These are phyloP conservation scores for Caradrina clavipalpis DNA, from an alignment of 2,888 invertebrate species.

Conservation along the genomic window DNA sequence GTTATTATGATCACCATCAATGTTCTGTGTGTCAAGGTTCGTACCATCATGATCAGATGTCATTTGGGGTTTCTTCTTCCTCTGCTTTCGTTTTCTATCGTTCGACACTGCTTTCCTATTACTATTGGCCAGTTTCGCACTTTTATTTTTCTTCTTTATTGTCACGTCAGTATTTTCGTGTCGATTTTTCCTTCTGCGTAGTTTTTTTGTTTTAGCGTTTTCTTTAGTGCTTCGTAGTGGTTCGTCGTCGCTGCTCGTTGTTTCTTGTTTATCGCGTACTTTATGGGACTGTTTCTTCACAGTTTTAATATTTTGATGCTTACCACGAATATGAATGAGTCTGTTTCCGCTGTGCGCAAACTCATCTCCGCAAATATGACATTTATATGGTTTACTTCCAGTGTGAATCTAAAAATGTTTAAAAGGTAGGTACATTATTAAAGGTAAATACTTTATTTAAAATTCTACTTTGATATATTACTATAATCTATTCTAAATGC, in stretches of 20 bases:
- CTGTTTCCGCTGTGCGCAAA: constrained; percentile 52
- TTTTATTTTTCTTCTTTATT: neutral
- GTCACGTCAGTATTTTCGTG: neutral
- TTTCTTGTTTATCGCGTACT: constrained; percentile 8
- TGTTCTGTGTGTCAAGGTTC: neutral
- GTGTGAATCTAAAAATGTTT: constrained; percentile 38
- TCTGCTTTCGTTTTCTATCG: neutral
- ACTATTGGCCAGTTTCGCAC: neutral
- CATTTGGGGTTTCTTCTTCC: neutral
- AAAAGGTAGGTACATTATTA: neutral
- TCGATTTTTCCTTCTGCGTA: neutral
- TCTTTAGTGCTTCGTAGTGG: neutral
- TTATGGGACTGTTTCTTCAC: constrained; percentile 3
- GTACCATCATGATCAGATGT: too few relatives aligned
- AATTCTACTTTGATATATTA: too few relatives aligned
- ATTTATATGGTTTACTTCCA: constrained; percentile 46
- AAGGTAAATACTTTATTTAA: too few relatives aligned
- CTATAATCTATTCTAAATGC: too few relatives aligned
- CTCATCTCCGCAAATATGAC: constrained; percentile 46
- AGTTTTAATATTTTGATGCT: constrained; percentile 44
- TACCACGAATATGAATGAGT: constrained; percentile 35
- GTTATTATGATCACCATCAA: neutral
- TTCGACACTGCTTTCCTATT: neutral
- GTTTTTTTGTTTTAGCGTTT: neutral
- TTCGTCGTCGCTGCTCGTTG: neutral